Evolutionary conservation across 2,797 vertebrate species (phyloP).

Genomic region (Todus mexicanus): DNA sequence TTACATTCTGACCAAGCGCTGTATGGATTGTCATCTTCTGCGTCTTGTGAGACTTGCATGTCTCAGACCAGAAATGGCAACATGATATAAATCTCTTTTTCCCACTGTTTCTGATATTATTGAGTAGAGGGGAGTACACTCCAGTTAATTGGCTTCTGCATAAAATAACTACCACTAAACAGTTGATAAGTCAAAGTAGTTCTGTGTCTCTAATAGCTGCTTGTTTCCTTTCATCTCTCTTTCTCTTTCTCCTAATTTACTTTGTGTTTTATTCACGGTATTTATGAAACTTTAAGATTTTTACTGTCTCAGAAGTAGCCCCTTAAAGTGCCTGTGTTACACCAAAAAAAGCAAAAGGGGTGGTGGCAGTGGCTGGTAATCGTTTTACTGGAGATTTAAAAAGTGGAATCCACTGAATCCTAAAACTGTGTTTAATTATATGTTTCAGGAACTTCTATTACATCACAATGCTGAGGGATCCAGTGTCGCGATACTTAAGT

Average conservation of each 20-base stretch:
- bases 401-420: neutral
- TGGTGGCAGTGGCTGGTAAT: neutral
- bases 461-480: conserved; percentile 95
- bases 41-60: neutral
- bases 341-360: neutral
- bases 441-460: conserved; percentile 95
- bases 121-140: neutral
- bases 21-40: neutral
- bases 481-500: conserved; percentile 92
- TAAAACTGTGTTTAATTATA: conserved; percentile 43
- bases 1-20: neutral
- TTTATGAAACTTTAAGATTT: neutral
- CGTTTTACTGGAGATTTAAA: neutral
- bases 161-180: neutral
- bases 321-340: neutral
- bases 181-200: neutral
- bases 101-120: neutral
- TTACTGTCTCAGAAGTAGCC: neutral
- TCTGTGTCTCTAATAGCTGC: neutral
- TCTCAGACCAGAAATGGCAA: neutral
- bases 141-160: neutral
- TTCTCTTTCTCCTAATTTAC: neutral
- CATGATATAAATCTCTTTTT: neutral
- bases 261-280: neutral
- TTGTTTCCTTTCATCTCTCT: neutral